Evolutionary conservation across 2,797 vertebrate species (phyloP), one percentile per base, ranked within the genome.

Genomic region (Danio tinwini): DNA sequence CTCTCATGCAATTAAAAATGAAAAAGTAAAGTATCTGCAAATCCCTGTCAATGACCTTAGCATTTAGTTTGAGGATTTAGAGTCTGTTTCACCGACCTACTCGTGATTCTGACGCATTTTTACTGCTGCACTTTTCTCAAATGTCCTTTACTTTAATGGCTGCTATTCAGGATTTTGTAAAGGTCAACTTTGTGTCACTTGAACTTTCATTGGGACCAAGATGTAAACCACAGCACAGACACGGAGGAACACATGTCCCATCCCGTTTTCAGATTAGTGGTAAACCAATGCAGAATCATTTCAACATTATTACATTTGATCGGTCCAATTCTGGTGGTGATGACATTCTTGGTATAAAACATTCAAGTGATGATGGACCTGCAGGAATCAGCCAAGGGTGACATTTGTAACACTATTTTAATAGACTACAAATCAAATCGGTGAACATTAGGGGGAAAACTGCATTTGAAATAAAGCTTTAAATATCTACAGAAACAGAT

Each of bases 131-230:
- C 76, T 78, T 71, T 70, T 62, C 10, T 11, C 52, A 78, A 52
- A 78, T 70, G 67, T 70, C 47, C 56, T 53, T 59, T 61, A 13
- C 65, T 59, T 62, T 71, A 70, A 78, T 78, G 65, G 49, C 56
- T 70, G 67, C 37, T 56, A 70, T 78, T 78, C 56, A 78, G 37
- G 47, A 42, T 78, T 70, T 52, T 16, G 37, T 78, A 78, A 78
- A 78, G 65, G 76, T 78, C 65, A 78, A 70, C 39, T n/a, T 11
- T 53, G 44, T 78, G 67, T 78, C 47, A 71, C 76, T 59, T 52
- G 49, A 44, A 70, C 56, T 50, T 71, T 78, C 45, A 78, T 29
- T 39, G 21, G 6, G 45, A 61, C 17, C 29, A 44, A 17, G 17
- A 40, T 49, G 65, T 42, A 40, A 78, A 78, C 65, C 21, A n/a